Evolutionary conservation across 2,113 vertebrate genomes (phyloP), one percentile per base, ranked within the genome.

Genomic region (Sturnus vulgaris): DNA sequence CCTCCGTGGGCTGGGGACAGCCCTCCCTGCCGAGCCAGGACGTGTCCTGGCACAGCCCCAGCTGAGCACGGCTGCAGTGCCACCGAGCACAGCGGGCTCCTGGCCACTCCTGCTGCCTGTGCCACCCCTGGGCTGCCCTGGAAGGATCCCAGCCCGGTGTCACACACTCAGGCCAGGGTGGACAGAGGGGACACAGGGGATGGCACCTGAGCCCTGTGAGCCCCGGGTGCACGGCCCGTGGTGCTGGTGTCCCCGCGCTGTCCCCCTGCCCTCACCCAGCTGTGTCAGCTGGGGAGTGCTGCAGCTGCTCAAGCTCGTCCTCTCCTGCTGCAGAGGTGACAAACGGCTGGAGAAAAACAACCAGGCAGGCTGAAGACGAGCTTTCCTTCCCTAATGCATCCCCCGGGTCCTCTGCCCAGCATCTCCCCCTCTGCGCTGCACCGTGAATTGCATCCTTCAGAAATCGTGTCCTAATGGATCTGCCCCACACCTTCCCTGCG

Each of bases 31-130:
- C 39, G 39, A 39, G 39, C 39, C 72, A 12, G 16, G 68, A 0
- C 8, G 56, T 27, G 78, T 22, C 53, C 46, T 1, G 4, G 47
- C 52, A 59, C 70, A 49, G 72, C 33, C 40, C 11, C 3, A 1
- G 52, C 23, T 28, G 39, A 2, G 28, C 63, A 3, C 4, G 1
- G n/a, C 5, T 0, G 3, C 44, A 2, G 0, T 4, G 53, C 53
- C 4, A 0, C 0, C 0, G 55, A 59, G 17, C 46, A 8, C 2
- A 3, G n/a, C 1, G 4, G 33, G 40, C 31, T 16, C 0, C 1
- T 17, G 52, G 61, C 44, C 5, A 12, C 44, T 40, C 5, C 12
- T 39, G 8, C 39, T 1, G 21, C 56, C 75, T 4, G 28, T 44
- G 19, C 25, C 50, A 6, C 2, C 8, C 31, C 53, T 1, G 4